Evolutionary conservation across 2,113 vertebrate species (phyloP), one percentile per base, ranked within the genome.

Genomic region (Sialia sialis): DNA sequence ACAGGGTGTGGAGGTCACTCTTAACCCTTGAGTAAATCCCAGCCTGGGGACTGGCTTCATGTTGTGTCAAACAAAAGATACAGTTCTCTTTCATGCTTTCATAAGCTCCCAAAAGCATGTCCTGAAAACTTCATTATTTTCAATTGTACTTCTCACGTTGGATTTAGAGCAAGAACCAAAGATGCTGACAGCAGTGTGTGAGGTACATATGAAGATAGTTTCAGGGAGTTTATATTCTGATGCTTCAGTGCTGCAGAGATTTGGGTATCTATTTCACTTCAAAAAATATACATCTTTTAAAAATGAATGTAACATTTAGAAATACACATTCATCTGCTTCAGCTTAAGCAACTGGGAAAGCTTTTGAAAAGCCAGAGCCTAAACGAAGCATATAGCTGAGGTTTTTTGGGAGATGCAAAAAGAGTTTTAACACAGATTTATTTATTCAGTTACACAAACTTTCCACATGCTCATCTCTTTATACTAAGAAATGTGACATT

Each of bases 361-460:
- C n/a, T 38, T 84, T 89, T 82, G 81, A 91, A 79, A 77, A 85
- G 5, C 54, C 22, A 34, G 19, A 88, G 48, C 30, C 44, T 76
- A 23, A 60, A 76, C 84, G 56, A 44, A 20, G 21, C 38, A 67
- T 26, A 9, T 2, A 76, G 41, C 66, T 83, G 74, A 75, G 25
- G 34, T 39, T 68, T 67, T 84, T 30, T 78, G 60, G 66, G 77
- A 93, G 74, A 30, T 86, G 68, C 48, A 63, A 64, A 81, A 55
- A 77, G 59, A 27, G 22, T 52, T 27, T 68, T 92, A 93, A 74
- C 17, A 27, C 25, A 80, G 70, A 85, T 86, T 77, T 84, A 86
- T 89, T 87, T 87, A 95, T 93, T 87, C 74, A 66, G 13, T 69
- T 89, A 43, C 52, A 81, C n/a, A 87, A 89, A 44, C 44, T 86